Evolutionary conservation across 2,113 vertebrate species (phyloP).

Genomic region (Origma solitaria): DNA sequence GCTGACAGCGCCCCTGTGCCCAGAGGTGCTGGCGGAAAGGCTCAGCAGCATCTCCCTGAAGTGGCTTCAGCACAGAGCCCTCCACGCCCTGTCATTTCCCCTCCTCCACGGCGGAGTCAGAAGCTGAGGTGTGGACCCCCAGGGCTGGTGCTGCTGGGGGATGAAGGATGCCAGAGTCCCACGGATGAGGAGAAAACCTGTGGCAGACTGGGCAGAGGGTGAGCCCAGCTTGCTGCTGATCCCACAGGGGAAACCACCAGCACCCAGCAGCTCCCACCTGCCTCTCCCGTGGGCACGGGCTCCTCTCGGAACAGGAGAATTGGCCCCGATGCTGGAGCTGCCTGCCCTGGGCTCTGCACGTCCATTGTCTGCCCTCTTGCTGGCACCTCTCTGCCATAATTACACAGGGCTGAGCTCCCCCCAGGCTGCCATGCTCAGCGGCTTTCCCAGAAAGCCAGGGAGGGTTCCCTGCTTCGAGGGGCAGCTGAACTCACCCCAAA

Average conservation of each 20-base stretch:
- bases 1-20: background rate
- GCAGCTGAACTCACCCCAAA: background rate
- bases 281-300: background rate
- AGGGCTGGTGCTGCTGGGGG: background rate
- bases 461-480: background rate
- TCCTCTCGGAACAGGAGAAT: background rate
- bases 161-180: background rate
- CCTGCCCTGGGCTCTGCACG: background rate
- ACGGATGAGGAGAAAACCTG: background rate
- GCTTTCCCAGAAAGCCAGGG: background rate
- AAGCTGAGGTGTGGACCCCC: accelerated
- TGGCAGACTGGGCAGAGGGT: background rate
- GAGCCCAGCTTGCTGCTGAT: background rate
- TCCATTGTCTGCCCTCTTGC: background rate
- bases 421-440: accelerated
- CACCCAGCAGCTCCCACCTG: background rate
- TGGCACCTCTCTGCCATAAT: background rate
- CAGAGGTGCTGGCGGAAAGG: accelerated
- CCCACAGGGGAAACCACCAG: background rate
- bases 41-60: background rate
- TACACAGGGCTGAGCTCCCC: background rate
- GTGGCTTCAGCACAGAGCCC: background rate
- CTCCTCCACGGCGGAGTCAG: background rate
- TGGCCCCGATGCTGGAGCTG: background rate
- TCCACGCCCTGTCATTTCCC: accelerated